phyloP scores from a whole-genome alignment of 2,113 vertebrate species.

The Arenaria interpres region DNA sequence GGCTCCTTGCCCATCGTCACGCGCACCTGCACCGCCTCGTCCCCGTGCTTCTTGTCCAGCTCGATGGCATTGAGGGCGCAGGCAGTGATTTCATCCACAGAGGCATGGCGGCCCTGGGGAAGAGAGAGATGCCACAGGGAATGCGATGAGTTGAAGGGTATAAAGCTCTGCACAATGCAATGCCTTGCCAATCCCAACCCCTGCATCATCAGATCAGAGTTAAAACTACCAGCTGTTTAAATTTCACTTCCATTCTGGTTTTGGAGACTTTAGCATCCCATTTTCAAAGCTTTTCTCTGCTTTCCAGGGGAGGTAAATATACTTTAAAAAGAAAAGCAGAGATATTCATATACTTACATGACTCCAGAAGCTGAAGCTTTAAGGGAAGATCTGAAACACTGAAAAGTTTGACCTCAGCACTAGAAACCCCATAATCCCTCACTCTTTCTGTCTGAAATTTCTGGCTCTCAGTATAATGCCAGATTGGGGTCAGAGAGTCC shows the following conservation, averaged over 20 bases:
- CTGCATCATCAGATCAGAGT: fast-evolving
- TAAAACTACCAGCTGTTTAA: not conserved
- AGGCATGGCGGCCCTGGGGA: slow-evolving; percentile 84
- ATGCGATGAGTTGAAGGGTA: not conserved
- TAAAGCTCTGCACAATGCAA: not conserved
- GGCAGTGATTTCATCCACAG: slow-evolving; percentile 85
- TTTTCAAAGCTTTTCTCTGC: not conserved
- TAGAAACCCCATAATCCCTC: not conserved
- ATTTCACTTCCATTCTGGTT: not conserved
- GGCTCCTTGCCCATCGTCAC: slow-evolving; percentile 93
- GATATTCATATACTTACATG: not conserved
- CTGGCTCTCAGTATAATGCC: not conserved
- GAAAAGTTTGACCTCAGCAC: not conserved
- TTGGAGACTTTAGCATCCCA: not conserved
- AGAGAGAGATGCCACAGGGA: not conserved
- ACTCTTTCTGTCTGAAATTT: not conserved
- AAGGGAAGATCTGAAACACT: not conserved
- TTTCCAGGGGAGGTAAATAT: not conserved
- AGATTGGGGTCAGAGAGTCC: not conserved
- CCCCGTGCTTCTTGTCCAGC: slow-evolving; percentile 82
- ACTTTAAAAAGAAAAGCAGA: not conserved
- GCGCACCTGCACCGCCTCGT: slow-evolving; percentile 86
- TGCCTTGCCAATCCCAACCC: not conserved
- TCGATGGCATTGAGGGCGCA: slow-evolving; percentile 86
- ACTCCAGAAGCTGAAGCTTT: not conserved